Percentiles rank a stretch among this genome's conserved stretches.
Conservation (phyloP, 92 coral and sea anemone species). For the Epizoanthus rinbou region DNA sequence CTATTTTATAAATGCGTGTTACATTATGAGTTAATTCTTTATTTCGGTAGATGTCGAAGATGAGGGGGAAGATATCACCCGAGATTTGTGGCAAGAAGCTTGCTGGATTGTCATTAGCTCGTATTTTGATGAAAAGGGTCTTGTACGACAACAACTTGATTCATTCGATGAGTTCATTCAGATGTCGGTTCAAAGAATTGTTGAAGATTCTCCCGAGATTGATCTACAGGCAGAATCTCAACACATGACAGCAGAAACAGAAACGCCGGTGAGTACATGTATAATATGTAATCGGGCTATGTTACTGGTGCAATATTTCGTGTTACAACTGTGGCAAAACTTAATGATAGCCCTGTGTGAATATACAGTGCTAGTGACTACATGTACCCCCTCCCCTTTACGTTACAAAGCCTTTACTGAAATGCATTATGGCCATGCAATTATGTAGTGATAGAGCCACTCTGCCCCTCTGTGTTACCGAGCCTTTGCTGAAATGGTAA, state of each 20-base stretch:
- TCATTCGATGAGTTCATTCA: conserved; percentile 99
- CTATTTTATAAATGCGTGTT: neutral
- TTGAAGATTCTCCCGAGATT: conserved; percentile 97
- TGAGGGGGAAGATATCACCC: conserved; percentile 96
- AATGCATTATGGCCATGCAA: no score
- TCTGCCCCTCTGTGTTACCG: no score
- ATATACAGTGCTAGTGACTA: no score
- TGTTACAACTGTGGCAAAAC: no score
- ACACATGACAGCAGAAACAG: conserved; percentile 98
- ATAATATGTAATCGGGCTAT: neutral
- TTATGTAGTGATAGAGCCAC: no score
- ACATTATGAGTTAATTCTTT: neutral
- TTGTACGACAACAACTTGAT: conserved; percentile 95
- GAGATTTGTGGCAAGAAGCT: conserved; percentile 99
- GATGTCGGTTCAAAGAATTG: conserved; percentile 99
- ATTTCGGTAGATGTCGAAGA: conserved; percentile 73
- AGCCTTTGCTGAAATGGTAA: no score
- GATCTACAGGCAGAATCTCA: conserved; percentile 98
- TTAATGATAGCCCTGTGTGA: no score
- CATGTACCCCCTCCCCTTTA: no score
- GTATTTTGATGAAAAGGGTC: conserved; percentile 99
- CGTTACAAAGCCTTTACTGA: no score
- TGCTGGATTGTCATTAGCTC: conserved; percentile 99
- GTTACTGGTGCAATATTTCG: no score
- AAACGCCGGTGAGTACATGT: conserved; percentile 92